phyloP scores from a whole-genome alignment of 2,797 vertebrate species.

The Parambassis ranga region DNA sequence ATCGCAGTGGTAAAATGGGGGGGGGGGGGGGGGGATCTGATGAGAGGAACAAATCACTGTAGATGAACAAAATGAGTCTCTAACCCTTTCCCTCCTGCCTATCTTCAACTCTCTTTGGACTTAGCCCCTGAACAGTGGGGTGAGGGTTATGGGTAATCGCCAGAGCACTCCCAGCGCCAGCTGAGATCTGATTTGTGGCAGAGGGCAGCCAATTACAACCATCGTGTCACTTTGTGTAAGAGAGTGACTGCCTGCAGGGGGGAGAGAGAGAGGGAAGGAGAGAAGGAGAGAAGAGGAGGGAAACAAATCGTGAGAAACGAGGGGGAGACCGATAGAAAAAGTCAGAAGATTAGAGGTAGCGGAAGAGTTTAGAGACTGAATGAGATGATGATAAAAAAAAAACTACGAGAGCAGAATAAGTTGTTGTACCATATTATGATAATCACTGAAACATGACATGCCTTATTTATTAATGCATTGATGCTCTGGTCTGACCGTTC shows the following conservation, averaged over 20 bases:
- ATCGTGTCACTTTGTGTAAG: slow-evolving; percentile 74
- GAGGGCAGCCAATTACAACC: slow-evolving; percentile 78
- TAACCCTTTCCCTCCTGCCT: slow-evolving; percentile 25
- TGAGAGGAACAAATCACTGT: neutral
- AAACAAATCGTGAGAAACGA: neutral
- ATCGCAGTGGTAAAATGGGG: neutral
- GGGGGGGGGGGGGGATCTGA: slow-evolving; percentile 2
- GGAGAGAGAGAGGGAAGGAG: slow-evolving; percentile 5
- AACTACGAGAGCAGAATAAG: too few species aligned
- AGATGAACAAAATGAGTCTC: slow-evolving; percentile 51
- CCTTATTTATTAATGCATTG: neutral
- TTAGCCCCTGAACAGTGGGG: slow-evolving; percentile 50
- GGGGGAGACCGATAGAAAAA: neutral
- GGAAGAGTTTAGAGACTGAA: slow-evolving; percentile 1
- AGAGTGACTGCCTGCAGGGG: slow-evolving; percentile 49
- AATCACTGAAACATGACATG: too few species aligned
- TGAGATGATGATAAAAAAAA: too few species aligned
- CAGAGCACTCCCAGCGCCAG: slow-evolving; percentile 55
- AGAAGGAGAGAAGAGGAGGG: neutral
- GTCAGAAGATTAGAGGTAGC: neutral
- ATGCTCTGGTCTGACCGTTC: neutral
- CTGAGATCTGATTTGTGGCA: slow-evolving; percentile 68
- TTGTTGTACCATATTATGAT: too few species aligned
- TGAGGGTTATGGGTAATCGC: slow-evolving; percentile 60
- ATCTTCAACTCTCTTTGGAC: slow-evolving; percentile 35